These are phyloP conservation scores for Morbakka virulenta DNA, from an alignment of 30 jellyfish, hydroid and myxozoan genomes.

Conservation along the genomic window DNA sequence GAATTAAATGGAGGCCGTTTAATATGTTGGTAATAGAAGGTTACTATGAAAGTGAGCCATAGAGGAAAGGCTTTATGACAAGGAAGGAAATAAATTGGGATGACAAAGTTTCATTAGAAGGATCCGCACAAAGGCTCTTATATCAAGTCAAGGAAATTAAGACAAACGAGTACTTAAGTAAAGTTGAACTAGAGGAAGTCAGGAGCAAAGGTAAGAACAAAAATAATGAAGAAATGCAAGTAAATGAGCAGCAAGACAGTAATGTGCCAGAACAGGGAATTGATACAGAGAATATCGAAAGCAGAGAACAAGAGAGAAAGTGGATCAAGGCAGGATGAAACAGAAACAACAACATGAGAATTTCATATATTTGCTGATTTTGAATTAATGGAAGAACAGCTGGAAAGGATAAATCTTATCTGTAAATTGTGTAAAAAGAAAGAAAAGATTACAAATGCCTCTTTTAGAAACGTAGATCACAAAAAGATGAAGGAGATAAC, in stretches of 20 bases:
- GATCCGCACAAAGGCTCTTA: constrained; percentile 13
- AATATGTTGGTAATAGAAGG: neutral
- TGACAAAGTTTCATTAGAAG: constrained; percentile 11
- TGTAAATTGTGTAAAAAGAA: constrained; percentile 23
- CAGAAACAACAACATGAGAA: constrained; percentile 3
- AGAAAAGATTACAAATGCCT: constrained; percentile 7
- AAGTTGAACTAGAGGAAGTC: constrained; percentile 12
- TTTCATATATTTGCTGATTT: constrained; percentile 3
- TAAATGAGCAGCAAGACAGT: constrained; percentile 12
- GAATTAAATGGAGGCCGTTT: no score
- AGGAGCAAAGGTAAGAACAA: constrained; percentile 11
- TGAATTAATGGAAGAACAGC: constrained; percentile 15
- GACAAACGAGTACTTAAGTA: constrained; percentile 15
- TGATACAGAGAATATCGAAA: constrained; percentile 24
- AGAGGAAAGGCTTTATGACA: constrained; percentile 15
- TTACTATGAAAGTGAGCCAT: constrained; percentile 10
- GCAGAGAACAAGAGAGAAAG: constrained; percentile 17
- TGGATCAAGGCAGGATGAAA: constrained; percentile 30
- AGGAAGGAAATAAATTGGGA: constrained; percentile 28
- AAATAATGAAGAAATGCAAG: no score
- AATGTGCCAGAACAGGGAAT: constrained; percentile 15
- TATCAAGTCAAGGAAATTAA: constrained; percentile 17
- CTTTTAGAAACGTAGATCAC: neutral
- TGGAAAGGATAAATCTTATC: constrained; percentile 8
- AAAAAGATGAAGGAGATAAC: constrained; percentile 22